Conservation (phyloP, 2,113 vertebrate genomes). For the human (Homo sapiens) region GRCh38 chr12:94381501-94382000, state of each 20-base stretch:
- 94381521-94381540: neutral
- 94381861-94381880: neutral
- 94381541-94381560: neutral
- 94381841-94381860: neutral
- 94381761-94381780: neutral
- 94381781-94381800: neutral
- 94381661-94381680: neutral
- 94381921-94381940: neutral
- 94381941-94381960: neutral
- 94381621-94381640: neutral
- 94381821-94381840: neutral
- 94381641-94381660: neutral
- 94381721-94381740: neutral
- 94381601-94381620: neutral
- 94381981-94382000: neutral
- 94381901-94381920: neutral
- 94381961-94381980: neutral
- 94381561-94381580: neutral
- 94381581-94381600: neutral
- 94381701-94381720: neutral
- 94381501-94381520: neutral
- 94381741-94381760: neutral
- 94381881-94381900: neutral
- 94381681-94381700: conserved; percentile 2
- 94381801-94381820: neutral